Evolutionary conservation across 2,888 invertebrate species (phyloP), one percentile per base, ranked within the genome.

Genomic region (Xestia ashworthii): DNA sequence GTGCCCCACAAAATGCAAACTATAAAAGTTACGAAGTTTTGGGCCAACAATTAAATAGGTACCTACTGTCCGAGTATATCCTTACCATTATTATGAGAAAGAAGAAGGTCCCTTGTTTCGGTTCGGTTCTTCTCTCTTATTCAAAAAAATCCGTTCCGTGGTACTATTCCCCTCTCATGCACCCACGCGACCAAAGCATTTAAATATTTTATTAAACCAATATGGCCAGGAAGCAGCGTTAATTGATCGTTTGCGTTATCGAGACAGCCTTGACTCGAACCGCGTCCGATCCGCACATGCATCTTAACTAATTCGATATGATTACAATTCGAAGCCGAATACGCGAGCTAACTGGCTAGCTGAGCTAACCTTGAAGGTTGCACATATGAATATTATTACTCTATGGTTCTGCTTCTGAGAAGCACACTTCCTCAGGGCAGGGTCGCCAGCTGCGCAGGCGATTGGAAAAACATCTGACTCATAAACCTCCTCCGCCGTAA

Each of bases 181-280:
- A 46, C 60, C 80, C 44, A 70, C 69, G 55, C 53, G 80, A 70
- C 50, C 65, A 50, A 69, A 74, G 58, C 82, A 76, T 78, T 77
- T 62, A 77, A 73, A 84, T 87, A 86, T 86, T 87, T 86, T 77
- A 74, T 78, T 73, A 71, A 75, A 70, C 75, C 76, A 71, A 80
- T 77, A 86, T 71, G 71, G 72, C 60, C 74, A 77, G 78, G 74
- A 76, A 78, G 73, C 74, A 70, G 53, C 69, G 64, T 88, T 83
- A 85, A 88, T 88, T 83, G 89, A 83, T 74, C 85, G 80, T 81
- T 74, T 78, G 78, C 79, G 77, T 73, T 87, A 88, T 87, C 82
- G 82, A 89, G 70, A 79, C 80, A 82, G 75, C 89, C 88, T 89
- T 88, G 88, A 82, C 70, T 83, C 76, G 72, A 67, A 69, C 71